These are phyloP conservation scores for Helobdella robusta DNA, from an alignment of 2,888 invertebrate species.

Conservation along the genomic window DNA sequence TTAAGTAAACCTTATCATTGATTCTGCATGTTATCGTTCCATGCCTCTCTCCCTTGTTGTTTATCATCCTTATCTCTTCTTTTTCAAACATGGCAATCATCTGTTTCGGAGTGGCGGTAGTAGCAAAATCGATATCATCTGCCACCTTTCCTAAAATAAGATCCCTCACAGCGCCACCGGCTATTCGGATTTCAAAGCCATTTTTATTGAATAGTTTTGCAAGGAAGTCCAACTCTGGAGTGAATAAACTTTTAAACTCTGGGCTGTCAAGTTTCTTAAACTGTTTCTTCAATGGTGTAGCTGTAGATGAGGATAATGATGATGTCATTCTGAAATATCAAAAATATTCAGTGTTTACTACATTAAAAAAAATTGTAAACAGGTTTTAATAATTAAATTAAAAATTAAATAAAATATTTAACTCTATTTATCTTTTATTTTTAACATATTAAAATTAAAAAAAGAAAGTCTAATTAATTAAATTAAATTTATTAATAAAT, in stretches of 20 bases:
- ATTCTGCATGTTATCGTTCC: conserved; percentile 88
- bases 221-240: conserved; percentile 66
- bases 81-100: conserved; percentile 85
- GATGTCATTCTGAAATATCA: too few relatives aligned
- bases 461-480: too few relatives aligned
- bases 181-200: conserved; percentile 72
- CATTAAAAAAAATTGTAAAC: too few relatives aligned
- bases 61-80: conserved; percentile 80
- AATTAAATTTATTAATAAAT: too few relatives aligned
- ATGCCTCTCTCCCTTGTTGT: conserved; percentile 56
- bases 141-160: conserved; percentile 48
- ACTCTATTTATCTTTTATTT: too few relatives aligned
- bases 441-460: too few relatives aligned
- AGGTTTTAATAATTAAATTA: too few relatives aligned
- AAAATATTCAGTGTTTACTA: too few relatives aligned
- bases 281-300: too few relatives aligned
- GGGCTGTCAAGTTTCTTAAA: conserved; percentile 43
- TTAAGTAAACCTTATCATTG: conserved; percentile 71
- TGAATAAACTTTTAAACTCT: conserved; percentile 55
- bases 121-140: conserved; percentile 90
- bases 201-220: conserved; percentile 66
- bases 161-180: conserved; percentile 86
- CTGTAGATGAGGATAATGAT: too few relatives aligned
- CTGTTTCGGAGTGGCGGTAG: conserved; percentile 84
- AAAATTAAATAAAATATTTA: too few relatives aligned